Evolutionary conservation across 1,140 invertebrate species (phyloP).

Genomic region (Aphelinus certus): DNA sequence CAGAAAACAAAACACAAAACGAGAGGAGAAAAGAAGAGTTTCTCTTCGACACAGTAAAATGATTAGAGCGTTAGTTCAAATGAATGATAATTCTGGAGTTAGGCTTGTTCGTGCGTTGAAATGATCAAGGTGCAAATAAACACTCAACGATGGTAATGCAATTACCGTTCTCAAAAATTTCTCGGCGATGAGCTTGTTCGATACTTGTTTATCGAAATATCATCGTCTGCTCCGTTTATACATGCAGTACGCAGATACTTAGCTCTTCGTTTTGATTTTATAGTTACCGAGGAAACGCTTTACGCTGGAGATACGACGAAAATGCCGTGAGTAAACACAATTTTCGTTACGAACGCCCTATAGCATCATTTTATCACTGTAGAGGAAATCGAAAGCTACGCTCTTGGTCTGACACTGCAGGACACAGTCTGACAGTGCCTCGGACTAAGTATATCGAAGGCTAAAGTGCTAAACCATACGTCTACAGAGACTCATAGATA

Average conservation of each 20-base stretch:
- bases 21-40: not conserved
- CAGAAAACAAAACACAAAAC: conserved; percentile 2
- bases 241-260: no score
- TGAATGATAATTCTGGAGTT: conserved; percentile 7
- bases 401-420: not conserved
- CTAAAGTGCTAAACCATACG: no score
- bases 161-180: conserved; percentile 22
- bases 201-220: conserved; percentile 27
- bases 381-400: not conserved
- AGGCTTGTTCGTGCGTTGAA: not conserved
- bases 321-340: not conserved
- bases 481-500: no score
- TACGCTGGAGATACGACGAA: no score
- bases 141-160: not conserved
- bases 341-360: not conserved
- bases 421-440: no score
- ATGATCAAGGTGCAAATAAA: conserved; percentile 2
- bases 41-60: not conserved
- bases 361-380: conserved; percentile 16
- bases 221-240: conserved; percentile 20
- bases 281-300: no score
- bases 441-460: no score
- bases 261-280: no score
- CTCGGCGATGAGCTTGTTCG: not conserved
- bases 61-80: conserved; percentile 17